phyloP scores from a whole-genome alignment of 2,888 invertebrate species.

The Spilarctia lutea region DNA sequence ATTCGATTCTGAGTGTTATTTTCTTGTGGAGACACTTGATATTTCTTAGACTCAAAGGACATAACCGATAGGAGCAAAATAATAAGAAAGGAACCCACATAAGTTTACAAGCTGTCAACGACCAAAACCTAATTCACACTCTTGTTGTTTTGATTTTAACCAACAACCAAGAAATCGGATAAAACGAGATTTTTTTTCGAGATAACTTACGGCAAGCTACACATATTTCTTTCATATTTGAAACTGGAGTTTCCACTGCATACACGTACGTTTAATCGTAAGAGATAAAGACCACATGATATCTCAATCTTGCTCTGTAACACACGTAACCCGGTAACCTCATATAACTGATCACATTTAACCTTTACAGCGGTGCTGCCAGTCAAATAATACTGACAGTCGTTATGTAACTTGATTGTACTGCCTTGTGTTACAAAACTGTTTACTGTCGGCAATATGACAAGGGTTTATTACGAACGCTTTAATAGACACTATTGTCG shows the following conservation, averaged over 20 bases:
- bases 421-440: conserved; percentile 30
- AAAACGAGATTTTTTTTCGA: background rate
- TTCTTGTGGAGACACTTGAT: background rate
- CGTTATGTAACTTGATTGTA: conserved; percentile 39
- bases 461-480: conserved; percentile 17
- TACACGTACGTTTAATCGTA: background rate
- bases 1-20: background rate
- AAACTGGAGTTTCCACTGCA: background rate
- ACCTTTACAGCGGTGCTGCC: conserved; percentile 37
- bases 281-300: conserved; percentile 11
- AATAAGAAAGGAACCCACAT: background rate
- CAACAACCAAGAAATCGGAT: background rate
- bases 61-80: background rate
- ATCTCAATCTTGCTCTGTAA: conserved; percentile 16
- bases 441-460: conserved; percentile 20
- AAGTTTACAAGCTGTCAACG: background rate
- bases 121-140: background rate
- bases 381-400: conserved; percentile 28
- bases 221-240: background rate
- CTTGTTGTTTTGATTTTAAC: background rate
- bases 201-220: background rate
- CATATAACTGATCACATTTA: conserved; percentile 19
- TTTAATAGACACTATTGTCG: conserved; percentile 9
- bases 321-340: conserved; percentile 15
- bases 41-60: background rate